Evolutionary conservation across 2,797 vertebrate species (phyloP).

Genomic region (Lycodopsis pacificus): DNA sequence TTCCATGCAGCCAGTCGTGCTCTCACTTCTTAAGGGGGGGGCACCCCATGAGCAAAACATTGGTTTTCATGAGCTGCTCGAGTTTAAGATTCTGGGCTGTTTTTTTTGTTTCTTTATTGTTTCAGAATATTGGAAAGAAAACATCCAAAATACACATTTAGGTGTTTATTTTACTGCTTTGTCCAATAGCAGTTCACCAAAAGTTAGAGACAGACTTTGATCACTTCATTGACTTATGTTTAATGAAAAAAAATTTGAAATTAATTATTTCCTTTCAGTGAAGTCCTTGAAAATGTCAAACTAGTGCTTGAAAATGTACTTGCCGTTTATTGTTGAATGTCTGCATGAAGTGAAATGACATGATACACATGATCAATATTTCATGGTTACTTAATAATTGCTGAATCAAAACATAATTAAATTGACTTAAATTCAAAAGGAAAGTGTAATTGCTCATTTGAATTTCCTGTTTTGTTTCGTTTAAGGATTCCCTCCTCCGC

Average conservation of each 20-base stretch:
- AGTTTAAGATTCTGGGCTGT: not conserved
- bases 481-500: not conserved
- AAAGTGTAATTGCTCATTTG: not conserved
- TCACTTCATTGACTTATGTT: no score
- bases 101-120: not conserved
- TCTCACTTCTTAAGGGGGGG: conserved; percentile 15
- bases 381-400: not conserved
- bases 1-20: conserved; percentile 21
- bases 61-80: not conserved
- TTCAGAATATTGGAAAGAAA: no score
- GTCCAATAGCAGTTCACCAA: not conserved
- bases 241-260: no score
- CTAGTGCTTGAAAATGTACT: no score
- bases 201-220: no score
- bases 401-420: not conserved
- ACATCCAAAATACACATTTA: not conserved
- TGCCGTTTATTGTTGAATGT: no score
- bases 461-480: not conserved
- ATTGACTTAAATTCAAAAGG: not conserved
- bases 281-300: no score
- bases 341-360: no score
- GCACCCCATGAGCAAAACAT: not conserved
- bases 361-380: not conserved
- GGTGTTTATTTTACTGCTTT: no score
- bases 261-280: no score